Conservation (phyloP, 1,140 invertebrate species). For the roundworm (Caenorhabditis elegans) region DNA sequence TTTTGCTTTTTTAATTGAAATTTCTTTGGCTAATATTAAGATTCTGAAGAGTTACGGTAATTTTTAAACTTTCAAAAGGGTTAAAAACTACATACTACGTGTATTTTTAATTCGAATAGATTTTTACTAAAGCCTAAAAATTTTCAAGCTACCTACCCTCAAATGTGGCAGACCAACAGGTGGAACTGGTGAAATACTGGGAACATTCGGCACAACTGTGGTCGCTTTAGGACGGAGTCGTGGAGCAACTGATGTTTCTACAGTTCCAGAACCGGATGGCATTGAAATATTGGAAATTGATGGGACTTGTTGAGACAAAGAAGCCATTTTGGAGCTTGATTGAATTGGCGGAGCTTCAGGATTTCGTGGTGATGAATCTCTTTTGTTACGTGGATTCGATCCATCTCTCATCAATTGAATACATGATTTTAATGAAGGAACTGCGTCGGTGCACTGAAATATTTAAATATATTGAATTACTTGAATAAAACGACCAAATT, state of each 20-base stretch:
- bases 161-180: background rate
- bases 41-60: too few relatives aligned
- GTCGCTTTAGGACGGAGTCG: slow-evolving; percentile 61
- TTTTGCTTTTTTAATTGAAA: too few relatives aligned
- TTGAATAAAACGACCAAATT: too few relatives aligned
- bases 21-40: too few relatives aligned
- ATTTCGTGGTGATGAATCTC: slow-evolving; percentile 44
- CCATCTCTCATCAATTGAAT: slow-evolving; percentile 42
- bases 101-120: too few relatives aligned
- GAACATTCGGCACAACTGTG: slow-evolving; percentile 45
- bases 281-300: slow-evolving; percentile 42
- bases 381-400: slow-evolving; percentile 47
- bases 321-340: background rate
- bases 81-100: too few relatives aligned
- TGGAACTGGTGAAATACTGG: slow-evolving; percentile 25
- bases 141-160: background rate
- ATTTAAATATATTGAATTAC: background rate
- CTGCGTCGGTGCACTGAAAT: slow-evolving; percentile 21
- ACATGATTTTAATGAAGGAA: background rate
- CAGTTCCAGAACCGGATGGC: slow-evolving; percentile 12
- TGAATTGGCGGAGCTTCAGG: background rate
- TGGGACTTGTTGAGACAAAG: slow-evolving; percentile 11
- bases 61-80: too few relatives aligned
- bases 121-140: background rate
- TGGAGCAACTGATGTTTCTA: slow-evolving; percentile 65